phyloP scores from a whole-genome alignment of 2,888 invertebrate genomes.

The Cerastis leucographa region DNA sequence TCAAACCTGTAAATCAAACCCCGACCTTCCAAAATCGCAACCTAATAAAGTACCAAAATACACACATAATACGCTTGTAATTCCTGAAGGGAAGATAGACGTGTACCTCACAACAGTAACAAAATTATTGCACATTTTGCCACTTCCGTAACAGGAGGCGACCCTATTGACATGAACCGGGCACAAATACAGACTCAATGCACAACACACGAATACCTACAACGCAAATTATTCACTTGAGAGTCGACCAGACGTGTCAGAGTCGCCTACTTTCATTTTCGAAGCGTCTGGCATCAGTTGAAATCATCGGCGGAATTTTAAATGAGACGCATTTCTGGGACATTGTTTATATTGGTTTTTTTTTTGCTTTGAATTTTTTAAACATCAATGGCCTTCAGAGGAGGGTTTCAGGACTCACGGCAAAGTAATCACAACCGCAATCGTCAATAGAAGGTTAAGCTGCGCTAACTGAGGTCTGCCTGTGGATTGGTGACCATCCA shows the following conservation, averaged over 20 bases:
- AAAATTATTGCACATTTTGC: not conserved
- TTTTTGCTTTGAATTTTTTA: not conserved
- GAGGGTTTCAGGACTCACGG: not conserved
- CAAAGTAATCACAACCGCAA: not conserved
- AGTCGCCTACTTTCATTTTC: slow-evolving; percentile 61
- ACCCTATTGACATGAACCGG: not conserved
- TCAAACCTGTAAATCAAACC: not conserved
- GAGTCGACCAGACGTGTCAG: slow-evolving; percentile 35
- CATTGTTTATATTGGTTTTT: slow-evolving; percentile 1
- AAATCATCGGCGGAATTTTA: slow-evolving; percentile 43
- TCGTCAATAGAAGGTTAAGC: not conserved
- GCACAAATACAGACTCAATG: not conserved
- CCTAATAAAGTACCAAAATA: not conserved
- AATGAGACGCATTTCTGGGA: slow-evolving; percentile 40
- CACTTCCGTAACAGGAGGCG: not conserved
- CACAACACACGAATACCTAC: not conserved
- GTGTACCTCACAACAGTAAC: not conserved
- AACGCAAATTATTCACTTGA: slow-evolving; percentile 24
- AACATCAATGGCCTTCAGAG: not conserved
- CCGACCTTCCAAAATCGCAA: not conserved
- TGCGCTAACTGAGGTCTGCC: too few species aligned
- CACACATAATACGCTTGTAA: not conserved
- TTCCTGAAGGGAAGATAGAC: not conserved
- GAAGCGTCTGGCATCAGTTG: slow-evolving; percentile 38
- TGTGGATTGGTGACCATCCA: too few species aligned